These are phyloP conservation scores for Triops cancriformis DNA, from an alignment of 1,140 invertebrate species.

Conservation along the genomic window DNA sequence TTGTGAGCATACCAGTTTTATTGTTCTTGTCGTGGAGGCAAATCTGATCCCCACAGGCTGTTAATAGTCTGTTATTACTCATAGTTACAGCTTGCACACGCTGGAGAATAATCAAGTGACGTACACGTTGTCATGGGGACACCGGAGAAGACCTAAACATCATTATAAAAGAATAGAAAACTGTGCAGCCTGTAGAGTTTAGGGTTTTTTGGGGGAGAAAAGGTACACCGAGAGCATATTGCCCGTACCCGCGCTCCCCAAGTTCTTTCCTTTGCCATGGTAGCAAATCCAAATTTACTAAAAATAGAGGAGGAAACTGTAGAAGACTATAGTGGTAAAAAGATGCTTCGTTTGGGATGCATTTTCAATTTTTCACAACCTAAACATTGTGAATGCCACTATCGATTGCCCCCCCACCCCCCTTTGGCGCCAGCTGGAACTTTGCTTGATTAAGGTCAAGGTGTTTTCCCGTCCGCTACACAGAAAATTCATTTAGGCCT, in stretches of 20 bases:
- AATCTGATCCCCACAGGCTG: background rate
- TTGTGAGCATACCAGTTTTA: background rate
- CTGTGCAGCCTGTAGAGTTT: background rate
- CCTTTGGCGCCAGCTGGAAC: too few relatives aligned
- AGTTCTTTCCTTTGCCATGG: slow-evolving; percentile 9
- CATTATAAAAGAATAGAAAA: background rate
- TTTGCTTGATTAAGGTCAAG: too few relatives aligned
- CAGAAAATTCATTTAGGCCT: too few relatives aligned
- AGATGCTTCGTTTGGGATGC: too few relatives aligned
- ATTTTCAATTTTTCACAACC: too few relatives aligned
- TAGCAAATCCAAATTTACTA: background rate
- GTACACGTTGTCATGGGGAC: background rate
- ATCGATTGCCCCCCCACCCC: too few relatives aligned
- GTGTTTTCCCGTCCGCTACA: too few relatives aligned
- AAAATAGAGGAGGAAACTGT: background rate
- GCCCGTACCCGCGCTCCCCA: background rate
- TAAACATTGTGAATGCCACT: too few relatives aligned
- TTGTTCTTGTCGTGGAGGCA: background rate
- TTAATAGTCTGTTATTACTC: slow-evolving; percentile 10
- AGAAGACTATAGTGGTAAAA: too few relatives aligned
- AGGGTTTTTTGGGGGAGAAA: background rate
- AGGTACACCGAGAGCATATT: background rate
- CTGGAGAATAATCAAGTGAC: background rate
- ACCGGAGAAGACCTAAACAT: slow-evolving; percentile 6
- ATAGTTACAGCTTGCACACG: background rate